A percentile compares a stretch with the other conserved stretches of the same genome.
phyloP scores from a whole-genome alignment of 2,113 vertebrate species.

The Mobula birostris region DNA sequence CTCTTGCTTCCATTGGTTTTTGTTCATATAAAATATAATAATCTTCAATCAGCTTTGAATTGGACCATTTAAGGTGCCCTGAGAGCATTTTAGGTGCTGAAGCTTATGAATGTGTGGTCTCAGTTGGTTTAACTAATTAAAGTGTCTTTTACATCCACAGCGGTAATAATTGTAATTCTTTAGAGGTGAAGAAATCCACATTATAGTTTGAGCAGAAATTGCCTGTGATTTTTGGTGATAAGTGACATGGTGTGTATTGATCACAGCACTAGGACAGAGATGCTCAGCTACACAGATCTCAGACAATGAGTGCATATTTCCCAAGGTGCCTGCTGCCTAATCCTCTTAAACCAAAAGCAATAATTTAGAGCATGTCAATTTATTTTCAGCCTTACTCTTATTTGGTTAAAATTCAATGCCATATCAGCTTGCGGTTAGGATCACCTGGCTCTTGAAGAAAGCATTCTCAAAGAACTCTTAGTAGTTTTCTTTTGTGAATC shows the following conservation, averaged over 20 bases:
- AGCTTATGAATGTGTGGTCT: background rate
- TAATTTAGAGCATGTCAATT: background rate
- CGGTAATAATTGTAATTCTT: constrained; percentile 19
- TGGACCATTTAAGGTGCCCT: background rate
- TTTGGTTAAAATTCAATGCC: background rate
- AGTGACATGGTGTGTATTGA: background rate
- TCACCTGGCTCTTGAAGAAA: background rate
- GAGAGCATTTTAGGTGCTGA: background rate
- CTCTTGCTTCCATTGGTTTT: background rate
- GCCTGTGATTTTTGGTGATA: constrained; percentile 4
- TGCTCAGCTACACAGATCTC: background rate
- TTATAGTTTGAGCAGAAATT: background rate
- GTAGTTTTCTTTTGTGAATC: background rate
- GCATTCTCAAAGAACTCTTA: background rate
- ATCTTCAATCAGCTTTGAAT: background rate
- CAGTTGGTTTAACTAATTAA: constrained; percentile 18
- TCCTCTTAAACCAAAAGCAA: background rate
- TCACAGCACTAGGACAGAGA: background rate
- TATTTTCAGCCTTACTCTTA: background rate
- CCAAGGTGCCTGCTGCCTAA: constrained; percentile 8
- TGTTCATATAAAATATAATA: background rate
- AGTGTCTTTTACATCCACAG: background rate
- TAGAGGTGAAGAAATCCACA: background rate
- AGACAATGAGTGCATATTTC: background rate
- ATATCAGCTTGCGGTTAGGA: background rate